phyloP scores from a whole-genome alignment of 2,797 vertebrate species.

The Mormyrops boulengeri region DNA sequence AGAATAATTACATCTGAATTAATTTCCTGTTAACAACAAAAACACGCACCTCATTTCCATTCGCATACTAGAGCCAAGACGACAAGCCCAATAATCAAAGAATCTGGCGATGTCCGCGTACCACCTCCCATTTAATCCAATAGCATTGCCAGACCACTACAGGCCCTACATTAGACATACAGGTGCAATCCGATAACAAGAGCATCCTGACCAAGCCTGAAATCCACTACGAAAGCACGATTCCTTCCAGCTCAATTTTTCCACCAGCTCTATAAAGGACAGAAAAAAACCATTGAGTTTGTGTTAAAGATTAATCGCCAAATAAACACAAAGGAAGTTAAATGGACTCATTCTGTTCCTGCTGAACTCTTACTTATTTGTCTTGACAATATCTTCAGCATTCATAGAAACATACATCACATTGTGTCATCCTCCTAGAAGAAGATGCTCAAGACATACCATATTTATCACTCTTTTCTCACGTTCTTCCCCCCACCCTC shows the following conservation, averaged over 20 bases:
- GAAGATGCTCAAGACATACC: not conserved
- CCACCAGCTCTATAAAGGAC: not conserved
- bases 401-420: not conserved
- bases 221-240: not conserved
- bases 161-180: not conserved
- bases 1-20: not conserved
- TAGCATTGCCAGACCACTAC: not conserved
- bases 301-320: conserved; percentile 7
- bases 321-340: not conserved
- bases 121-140: not conserved
- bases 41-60: not conserved
- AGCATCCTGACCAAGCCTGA: not conserved
- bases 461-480: not conserved
- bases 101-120: not conserved
- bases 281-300: not conserved
- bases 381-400: not conserved
- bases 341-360: not conserved
- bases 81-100: not conserved
- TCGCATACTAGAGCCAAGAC: not conserved
- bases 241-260: not conserved
- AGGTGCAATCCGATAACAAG: not conserved
- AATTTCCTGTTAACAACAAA: not conserved
- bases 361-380: not conserved
- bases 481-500: not conserved
- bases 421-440: not conserved